A percentile compares a stretch with the other conserved stretches of the same genome.
These are phyloP conservation scores for Barnardius zonarius DNA, from an alignment of 2,113 vertebrate species.

Conservation along the genomic window DNA sequence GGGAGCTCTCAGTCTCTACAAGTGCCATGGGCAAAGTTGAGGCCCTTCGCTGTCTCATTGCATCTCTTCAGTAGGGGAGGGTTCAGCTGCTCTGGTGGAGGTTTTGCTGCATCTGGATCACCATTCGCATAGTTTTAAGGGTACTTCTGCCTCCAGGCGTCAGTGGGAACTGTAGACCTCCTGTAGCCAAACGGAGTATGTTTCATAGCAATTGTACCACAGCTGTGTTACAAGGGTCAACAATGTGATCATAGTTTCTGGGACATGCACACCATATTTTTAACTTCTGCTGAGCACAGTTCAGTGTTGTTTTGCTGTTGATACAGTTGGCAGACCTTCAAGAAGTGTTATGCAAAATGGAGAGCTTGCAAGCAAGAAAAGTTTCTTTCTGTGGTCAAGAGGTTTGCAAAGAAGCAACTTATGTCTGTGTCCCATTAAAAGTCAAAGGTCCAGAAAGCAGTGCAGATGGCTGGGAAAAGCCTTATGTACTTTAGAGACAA, in stretches of 20 bases:
- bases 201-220: background rate
- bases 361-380: background rate
- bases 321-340: background rate
- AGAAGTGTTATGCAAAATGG: background rate
- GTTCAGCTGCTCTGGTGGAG: background rate
- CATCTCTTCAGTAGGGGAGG: conserved; percentile 11
- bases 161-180: background rate
- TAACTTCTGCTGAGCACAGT: background rate
- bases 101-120: background rate
- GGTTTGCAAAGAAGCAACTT: background rate
- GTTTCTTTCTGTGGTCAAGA: background rate
- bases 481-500: background rate
- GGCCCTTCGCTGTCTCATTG: background rate
- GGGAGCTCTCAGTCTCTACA: background rate
- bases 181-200: background rate
- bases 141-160: background rate
- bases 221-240: background rate
- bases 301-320: background rate
- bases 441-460: background rate
- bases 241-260: background rate
- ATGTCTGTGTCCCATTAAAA: background rate
- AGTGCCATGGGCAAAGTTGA: background rate
- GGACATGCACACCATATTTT: background rate
- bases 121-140: background rate
- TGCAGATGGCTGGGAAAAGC: background rate